Evolutionary conservation across 1,140 invertebrate genomes (phyloP).

Genomic region (Lasioglossum baleicum): DNA sequence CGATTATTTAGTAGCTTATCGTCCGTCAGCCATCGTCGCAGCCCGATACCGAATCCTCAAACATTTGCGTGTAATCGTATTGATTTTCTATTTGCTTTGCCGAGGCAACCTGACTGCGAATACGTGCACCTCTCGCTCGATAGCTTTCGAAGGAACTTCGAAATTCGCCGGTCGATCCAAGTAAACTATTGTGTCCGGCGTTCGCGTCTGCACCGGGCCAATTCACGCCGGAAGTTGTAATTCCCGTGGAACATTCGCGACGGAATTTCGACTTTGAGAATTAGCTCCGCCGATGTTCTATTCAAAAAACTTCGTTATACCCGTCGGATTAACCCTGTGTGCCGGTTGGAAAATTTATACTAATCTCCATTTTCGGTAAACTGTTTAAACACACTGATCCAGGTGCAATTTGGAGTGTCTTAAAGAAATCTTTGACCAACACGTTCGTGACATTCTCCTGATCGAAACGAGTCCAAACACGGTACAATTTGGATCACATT

Average conservation of each 20-base stretch:
- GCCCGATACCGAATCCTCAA: conserved; percentile 12
- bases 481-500: too few relatives aligned
- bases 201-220: neutral
- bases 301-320: neutral
- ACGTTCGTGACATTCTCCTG: too few relatives aligned
- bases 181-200: conserved; percentile 2
- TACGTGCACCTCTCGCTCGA: neutral
- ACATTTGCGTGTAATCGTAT: conserved; percentile 28
- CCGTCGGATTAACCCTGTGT: too few relatives aligned
- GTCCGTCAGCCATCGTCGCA: neutral
- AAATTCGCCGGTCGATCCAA: conserved; percentile 2
- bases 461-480: too few relatives aligned
- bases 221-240: neutral
- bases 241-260: neutral
- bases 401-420: too few relatives aligned
- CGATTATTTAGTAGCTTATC: conserved; percentile 22
- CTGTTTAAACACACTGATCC: too few relatives aligned
- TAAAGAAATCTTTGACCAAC: too few relatives aligned
- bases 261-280: neutral
- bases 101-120: neutral
- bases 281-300: neutral
- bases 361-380: too few relatives aligned
- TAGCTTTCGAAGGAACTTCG: neutral
- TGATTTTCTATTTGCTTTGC: conserved; percentile 18
- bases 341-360: too few relatives aligned